Percentiles rank a stretch among this genome's conserved stretches.
Evolutionary conservation across 2,888 invertebrate species (phyloP).

Genomic region (Drosophila cyrtoloma): DNA sequence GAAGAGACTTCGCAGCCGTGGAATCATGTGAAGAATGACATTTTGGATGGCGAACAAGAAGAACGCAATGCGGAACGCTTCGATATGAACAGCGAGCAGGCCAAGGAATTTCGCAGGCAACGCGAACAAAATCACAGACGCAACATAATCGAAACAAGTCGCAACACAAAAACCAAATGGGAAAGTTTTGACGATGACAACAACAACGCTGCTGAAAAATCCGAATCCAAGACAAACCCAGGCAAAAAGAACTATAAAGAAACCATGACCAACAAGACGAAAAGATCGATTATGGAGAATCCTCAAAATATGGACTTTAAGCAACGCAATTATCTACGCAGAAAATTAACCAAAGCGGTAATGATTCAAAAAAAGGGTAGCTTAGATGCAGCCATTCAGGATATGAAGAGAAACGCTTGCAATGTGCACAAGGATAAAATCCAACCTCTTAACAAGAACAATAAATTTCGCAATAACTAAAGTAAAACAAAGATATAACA

Average conservation of each 20-base stretch:
- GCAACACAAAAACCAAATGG: conserved; percentile 74
- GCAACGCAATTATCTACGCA: conserved; percentile 66
- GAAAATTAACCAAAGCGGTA: conserved; percentile 36
- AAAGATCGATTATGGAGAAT: not conserved
- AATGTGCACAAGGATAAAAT: not conserved
- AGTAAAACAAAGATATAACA: not conserved
- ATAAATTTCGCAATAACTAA: conserved; percentile 14
- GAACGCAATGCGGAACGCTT: conserved; percentile 39
- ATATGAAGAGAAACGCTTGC: conserved; percentile 28
- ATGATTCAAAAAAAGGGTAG: accelerated
- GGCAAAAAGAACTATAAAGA: not conserved
- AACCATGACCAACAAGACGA: not conserved
- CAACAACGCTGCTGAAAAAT: not conserved
- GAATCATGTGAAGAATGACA: conserved; percentile 75
- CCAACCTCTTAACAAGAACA: not conserved
- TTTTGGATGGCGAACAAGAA: conserved; percentile 67
- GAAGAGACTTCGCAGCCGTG: conserved; percentile 77
- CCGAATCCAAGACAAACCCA: not conserved
- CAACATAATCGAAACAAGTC: conserved; percentile 69
- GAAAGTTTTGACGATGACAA: conserved; percentile 74
- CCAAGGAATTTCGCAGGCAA: conserved; percentile 58
- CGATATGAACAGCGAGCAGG: conserved; percentile 59
- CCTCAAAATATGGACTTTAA: conserved; percentile 40
- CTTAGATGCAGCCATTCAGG: not conserved
- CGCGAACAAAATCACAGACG: conserved; percentile 77